phyloP scores from a whole-genome alignment of 2,113 vertebrate genomes.

The Melanostigma gelatinosum region DNA sequence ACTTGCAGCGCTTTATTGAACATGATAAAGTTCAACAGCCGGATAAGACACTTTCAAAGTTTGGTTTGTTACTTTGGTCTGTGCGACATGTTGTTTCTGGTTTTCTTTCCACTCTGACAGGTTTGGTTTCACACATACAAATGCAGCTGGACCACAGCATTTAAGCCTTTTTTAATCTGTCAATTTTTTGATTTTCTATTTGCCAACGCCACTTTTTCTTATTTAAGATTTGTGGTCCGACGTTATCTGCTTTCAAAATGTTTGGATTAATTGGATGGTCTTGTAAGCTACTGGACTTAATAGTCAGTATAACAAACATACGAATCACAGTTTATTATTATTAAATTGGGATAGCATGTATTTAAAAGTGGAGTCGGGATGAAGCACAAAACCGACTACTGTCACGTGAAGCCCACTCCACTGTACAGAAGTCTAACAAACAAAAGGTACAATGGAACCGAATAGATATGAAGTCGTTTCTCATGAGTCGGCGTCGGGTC shows the following conservation, averaged over 20 bases:
- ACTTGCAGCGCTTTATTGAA: neutral
- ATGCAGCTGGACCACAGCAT: neutral
- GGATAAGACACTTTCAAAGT: neutral
- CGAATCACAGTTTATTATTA: neutral
- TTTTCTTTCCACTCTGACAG: neutral
- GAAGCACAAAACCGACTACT: neutral
- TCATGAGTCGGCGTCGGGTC: neutral
- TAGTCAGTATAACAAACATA: constrained; percentile 10
- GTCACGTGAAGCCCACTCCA: neutral
- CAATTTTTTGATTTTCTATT: neutral
- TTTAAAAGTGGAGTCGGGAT: neutral
- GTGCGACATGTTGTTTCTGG: neutral
- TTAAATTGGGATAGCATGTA: neutral
- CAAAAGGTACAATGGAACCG: too few relatives aligned
- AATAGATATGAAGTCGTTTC: neutral
- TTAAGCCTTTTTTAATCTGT: neutral
- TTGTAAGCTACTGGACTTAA: neutral
- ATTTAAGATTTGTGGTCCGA: neutral
- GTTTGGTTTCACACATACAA: constrained; percentile 2
- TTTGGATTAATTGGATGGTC: constrained; percentile 22
- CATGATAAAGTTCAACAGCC: neutral
- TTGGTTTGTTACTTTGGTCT: neutral
- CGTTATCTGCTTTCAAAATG: constrained; percentile 11
- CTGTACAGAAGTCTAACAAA: neutral
- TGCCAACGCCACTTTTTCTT: neutral